A percentile compares a stretch with the other conserved stretches of the same genome.
These are phyloP conservation scores for Campylomormyrus numenius DNA, from an alignment of 2,113 vertebrate genomes.

Conservation along the genomic window DNA sequence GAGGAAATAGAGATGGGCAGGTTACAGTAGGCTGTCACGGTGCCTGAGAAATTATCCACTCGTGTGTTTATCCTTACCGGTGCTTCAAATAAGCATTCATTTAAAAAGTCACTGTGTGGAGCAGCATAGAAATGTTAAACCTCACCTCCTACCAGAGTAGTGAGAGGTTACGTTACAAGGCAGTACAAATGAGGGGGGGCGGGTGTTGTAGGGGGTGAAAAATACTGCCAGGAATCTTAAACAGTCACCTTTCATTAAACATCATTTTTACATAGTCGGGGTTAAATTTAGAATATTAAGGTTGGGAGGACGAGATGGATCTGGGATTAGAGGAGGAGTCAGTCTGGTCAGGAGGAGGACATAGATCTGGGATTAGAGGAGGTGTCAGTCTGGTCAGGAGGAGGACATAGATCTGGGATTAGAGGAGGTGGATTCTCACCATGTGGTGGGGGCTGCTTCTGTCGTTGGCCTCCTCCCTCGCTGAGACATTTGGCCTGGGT, in stretches of 20 bases:
- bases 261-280: not conserved
- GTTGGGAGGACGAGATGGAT: not conserved
- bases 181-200: not conserved
- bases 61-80: not conserved
- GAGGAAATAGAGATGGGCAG: not conserved
- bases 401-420: not conserved
- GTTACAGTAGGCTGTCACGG: not conserved
- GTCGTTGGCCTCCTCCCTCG: not conserved
- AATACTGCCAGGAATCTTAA: not conserved
- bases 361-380: not conserved
- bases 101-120: not conserved
- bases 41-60: not conserved
- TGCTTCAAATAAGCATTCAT: not conserved
- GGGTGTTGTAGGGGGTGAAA: not conserved
- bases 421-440: conserved; percentile 26
- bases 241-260: not conserved
- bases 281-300: not conserved
- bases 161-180: too few relatives aligned
- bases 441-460: conserved; percentile 13
- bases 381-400: not conserved
- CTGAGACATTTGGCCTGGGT: not conserved
- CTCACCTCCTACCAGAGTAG: too few relatives aligned
- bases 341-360: not conserved
- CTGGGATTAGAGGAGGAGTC: not conserved
- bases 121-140: not conserved